A percentile compares a stretch with the other conserved stretches of the same genome.
Evolutionary conservation across 2,797 vertebrate species (phyloP).

Genomic region (Phyllotis vaccarum): DNA sequence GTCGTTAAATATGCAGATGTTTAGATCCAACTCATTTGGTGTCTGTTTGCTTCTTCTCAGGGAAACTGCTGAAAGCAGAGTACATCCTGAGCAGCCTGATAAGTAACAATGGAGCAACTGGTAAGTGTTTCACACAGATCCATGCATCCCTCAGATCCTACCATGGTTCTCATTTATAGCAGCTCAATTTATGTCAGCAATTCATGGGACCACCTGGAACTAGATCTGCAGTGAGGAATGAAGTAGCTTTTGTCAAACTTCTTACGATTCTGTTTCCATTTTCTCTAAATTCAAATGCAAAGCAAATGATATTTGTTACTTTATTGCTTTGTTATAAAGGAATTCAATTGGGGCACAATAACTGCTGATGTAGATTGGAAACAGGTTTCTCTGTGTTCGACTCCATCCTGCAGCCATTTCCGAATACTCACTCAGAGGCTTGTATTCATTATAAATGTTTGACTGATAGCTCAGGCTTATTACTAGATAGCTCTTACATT

Average conservation of each 20-base stretch:
- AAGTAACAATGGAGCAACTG: conserved; percentile 91
- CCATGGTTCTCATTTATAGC: neutral
- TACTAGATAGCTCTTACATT: too few relatives aligned
- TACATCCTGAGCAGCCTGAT: conserved; percentile 96
- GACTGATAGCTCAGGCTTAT: too few relatives aligned
- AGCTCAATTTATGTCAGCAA: neutral
- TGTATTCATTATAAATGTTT: too few relatives aligned
- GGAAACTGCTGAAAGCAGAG: conserved; percentile 96
- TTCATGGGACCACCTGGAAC: neutral
- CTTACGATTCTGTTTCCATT: neutral
- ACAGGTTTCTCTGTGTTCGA: too few relatives aligned
- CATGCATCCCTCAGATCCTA: neutral
- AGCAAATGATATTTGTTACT: neutral
- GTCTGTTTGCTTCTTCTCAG: conserved; percentile 85
- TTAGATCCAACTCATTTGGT: neutral
- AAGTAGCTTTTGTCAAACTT: neutral
- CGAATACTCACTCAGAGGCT: too few relatives aligned
- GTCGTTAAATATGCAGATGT: neutral
- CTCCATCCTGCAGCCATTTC: too few relatives aligned
- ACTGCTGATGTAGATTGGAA: neutral
- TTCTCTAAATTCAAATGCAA: neutral
- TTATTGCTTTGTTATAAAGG: neutral
- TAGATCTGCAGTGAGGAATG: neutral
- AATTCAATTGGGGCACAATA: neutral
- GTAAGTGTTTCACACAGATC: conserved; percentile 78